phyloP scores from a whole-genome alignment of 2,113 vertebrate species.

The Mus spicilegus region DNA sequence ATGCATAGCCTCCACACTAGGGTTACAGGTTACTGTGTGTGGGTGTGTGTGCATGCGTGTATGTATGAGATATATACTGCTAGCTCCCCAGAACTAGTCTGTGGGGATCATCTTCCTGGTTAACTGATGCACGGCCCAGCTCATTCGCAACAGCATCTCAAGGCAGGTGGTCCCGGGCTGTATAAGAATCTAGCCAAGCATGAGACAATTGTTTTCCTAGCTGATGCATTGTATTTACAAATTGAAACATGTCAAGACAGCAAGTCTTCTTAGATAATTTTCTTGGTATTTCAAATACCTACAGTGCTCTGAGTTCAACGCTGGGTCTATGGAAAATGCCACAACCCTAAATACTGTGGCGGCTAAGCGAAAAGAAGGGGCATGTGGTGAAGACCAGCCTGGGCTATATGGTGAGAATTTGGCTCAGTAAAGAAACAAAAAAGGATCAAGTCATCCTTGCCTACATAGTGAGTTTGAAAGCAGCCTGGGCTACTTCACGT shows the following conservation, averaged over 20 bases:
- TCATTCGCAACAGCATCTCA: no score
- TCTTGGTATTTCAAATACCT: background rate
- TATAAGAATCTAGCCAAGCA: background rate
- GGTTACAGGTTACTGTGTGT: background rate
- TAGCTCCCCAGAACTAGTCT: background rate
- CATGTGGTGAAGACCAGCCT: background rate
- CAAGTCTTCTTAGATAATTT: background rate
- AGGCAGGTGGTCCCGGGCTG: background rate
- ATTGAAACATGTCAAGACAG: background rate
- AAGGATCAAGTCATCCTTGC: background rate
- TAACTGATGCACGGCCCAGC: background rate
- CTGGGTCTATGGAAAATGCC: background rate
- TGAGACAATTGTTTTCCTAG: background rate
- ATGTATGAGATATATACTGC: no score
- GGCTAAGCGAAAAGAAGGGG: background rate
- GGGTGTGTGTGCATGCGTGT: no score
- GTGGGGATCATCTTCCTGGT: background rate
- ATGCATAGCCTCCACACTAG: no score
- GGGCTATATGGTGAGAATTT: background rate
- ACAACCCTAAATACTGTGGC: background rate
- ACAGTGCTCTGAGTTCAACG: background rate
- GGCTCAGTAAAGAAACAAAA: background rate
- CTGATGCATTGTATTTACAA: background rate
- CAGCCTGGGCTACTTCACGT: background rate
- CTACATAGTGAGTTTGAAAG: background rate